phyloP scores from a whole-genome alignment of 2,888 invertebrate species.

The Drepana falcataria region DNA sequence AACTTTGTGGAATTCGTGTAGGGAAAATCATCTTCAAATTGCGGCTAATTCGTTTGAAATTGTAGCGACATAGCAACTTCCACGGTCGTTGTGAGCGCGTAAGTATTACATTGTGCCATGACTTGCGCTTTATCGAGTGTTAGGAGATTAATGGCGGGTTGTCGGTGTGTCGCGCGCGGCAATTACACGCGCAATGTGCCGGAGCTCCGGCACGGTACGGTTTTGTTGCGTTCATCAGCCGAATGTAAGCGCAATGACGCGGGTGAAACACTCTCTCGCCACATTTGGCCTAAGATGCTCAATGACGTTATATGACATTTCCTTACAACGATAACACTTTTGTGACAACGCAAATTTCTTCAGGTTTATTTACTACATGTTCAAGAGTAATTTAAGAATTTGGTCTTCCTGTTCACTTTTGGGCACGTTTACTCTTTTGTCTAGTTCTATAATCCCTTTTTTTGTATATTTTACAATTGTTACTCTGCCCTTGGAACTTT shows the following conservation, averaged over 20 bases:
- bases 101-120: constrained; percentile 63
- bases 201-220: constrained; percentile 40
- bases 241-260: constrained; percentile 30
- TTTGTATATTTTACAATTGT: too few species aligned
- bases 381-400: too few species aligned
- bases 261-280: constrained; percentile 5
- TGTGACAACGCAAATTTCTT: neutral
- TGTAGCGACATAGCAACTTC: neutral
- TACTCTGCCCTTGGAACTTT: too few species aligned
- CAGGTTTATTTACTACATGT: too few species aligned
- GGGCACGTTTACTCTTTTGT: too few species aligned
- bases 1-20: neutral
- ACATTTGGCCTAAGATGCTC: constrained; percentile 22
- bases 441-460: too few species aligned
- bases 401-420: too few species aligned
- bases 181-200: constrained; percentile 75
- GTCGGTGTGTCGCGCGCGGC: constrained; percentile 52
- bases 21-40: neutral
- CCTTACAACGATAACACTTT: neutral
- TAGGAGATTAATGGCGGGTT: constrained; percentile 72
- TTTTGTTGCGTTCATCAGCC: constrained; percentile 48
- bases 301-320: constrained; percentile 7
- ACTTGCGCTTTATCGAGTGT: constrained; percentile 75
- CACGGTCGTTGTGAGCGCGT: constrained; percentile 19
- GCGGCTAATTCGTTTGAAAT: neutral